A percentile compares a stretch with the other conserved stretches of the same genome.
Evolutionary conservation across 2,888 invertebrate species (phyloP).

Genomic region (Smittia aterrima): DNA sequence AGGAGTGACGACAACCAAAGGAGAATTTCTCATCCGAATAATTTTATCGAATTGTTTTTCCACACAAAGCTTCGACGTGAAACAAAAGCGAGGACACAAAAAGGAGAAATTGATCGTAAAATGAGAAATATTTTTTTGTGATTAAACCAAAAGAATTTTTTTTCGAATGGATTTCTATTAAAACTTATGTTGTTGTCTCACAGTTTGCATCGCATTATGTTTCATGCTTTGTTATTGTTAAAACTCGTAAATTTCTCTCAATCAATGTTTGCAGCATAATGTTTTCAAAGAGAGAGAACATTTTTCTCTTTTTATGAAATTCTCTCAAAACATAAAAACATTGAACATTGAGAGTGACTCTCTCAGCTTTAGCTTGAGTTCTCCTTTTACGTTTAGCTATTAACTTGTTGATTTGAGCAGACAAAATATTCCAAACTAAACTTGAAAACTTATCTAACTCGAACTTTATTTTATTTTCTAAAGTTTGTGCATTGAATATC

Average conservation of each 20-base stretch:
- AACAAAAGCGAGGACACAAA: not conserved
- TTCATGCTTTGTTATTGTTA: not conserved
- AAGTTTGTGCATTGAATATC: too few relatives aligned
- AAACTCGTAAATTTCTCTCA: too few relatives aligned
- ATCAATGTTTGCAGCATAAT: not conserved
- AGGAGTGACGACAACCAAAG: not conserved
- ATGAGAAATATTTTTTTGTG: too few relatives aligned
- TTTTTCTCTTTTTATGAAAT: not conserved
- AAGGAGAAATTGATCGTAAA: too few relatives aligned
- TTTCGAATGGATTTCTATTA: too few relatives aligned
- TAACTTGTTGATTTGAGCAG: constrained; percentile 19
- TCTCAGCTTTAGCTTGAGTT: not conserved
- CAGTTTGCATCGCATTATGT: too few relatives aligned
- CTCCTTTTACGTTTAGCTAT: not conserved
- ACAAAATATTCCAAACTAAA: not conserved
- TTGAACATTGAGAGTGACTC: not conserved
- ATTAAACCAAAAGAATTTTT: too few relatives aligned
- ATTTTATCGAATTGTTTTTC: not conserved
- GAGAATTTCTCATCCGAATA: not conserved
- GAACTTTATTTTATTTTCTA: too few relatives aligned
- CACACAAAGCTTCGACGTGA: not conserved
- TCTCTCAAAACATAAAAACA: constrained; percentile 2
- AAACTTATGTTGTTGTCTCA: too few relatives aligned
- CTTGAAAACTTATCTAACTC: too few relatives aligned
- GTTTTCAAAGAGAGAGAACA: not conserved